A percentile compares a stretch with the other conserved stretches of the same genome.
Conservation (phyloP, 2,888 invertebrate species). For the Lordiphosa fenestrarum region DNA sequence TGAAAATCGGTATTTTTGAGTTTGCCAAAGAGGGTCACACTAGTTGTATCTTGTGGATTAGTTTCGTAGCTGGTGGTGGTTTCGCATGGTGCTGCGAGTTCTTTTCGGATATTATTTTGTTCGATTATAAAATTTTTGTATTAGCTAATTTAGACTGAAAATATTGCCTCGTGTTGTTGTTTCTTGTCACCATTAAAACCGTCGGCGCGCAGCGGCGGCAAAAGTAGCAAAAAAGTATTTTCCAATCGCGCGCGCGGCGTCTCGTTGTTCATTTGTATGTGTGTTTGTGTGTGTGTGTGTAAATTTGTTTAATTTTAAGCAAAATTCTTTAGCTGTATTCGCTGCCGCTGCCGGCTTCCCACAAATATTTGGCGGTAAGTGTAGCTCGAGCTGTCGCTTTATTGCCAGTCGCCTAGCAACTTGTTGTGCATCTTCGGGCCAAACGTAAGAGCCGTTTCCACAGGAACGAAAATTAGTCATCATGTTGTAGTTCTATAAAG, state of each 20-base stretch:
- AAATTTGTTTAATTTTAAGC: constrained; percentile 52
- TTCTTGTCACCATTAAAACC: constrained; percentile 10
- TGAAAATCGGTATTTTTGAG: too few species aligned
- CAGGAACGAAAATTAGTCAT: constrained; percentile 58
- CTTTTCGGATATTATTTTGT: constrained; percentile 7
- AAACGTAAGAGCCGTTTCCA: constrained; percentile 10
- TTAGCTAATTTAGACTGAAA: constrained; percentile 36
- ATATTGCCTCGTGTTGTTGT: constrained; percentile 12
- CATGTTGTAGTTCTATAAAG: constrained; percentile 25
- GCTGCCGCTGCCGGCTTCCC: constrained; percentile 26
- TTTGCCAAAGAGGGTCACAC: too few species aligned
- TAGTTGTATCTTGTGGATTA: too few species aligned
- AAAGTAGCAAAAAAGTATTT: constrained; percentile 14
- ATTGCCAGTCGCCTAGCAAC: constrained; percentile 39
- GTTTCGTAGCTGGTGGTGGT: too few species aligned
- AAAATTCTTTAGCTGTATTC: constrained; percentile 44
- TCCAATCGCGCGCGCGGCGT: constrained; percentile 27
- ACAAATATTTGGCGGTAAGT: constrained; percentile 53
- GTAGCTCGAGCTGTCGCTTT: not conserved
- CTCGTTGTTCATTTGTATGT: constrained; percentile 27
- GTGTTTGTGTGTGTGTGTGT: constrained; percentile 18
- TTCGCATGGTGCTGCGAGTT: too few species aligned
- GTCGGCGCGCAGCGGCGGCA: constrained; percentile 4
- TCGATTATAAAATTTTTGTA: constrained; percentile 5
- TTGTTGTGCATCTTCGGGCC: constrained; percentile 40